Percentiles rank a stretch among this genome's conserved stretches.
These are phyloP conservation scores for Drosophila barbarae DNA, from an alignment of 2,888 invertebrate species.

Conservation along the genomic window DNA sequence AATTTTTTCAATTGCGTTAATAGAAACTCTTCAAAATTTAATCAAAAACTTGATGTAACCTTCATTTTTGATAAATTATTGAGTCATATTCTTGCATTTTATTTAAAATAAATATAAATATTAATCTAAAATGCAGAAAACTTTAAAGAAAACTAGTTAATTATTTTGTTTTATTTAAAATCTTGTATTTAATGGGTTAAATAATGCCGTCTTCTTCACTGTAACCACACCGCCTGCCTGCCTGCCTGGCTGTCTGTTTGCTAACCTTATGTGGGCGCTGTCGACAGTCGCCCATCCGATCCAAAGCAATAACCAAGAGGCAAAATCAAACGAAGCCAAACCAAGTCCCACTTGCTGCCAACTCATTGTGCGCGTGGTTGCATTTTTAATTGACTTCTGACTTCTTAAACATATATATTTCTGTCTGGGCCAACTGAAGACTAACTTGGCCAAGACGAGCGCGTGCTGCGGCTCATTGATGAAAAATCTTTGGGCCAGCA, in stretches of 20 bases:
- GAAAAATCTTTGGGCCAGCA: constrained; percentile 48
- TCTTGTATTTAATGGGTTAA: constrained; percentile 43
- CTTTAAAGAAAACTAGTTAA: too few species aligned
- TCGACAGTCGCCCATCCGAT: constrained; percentile 23
- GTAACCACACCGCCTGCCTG: constrained; percentile 21
- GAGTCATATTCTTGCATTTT: too few species aligned
- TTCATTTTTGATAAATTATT: too few species aligned
- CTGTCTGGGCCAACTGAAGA: constrained; percentile 11
- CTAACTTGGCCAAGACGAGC: constrained; percentile 38
- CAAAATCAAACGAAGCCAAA: constrained; percentile 32
- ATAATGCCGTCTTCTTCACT: constrained; percentile 51
- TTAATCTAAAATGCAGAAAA: background rate
- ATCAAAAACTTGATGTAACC: too few species aligned
- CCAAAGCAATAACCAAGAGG: constrained; percentile 21
- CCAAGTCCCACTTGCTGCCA: constrained; percentile 47
- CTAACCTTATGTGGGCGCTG: constrained; percentile 58
- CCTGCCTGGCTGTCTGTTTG: constrained; percentile 42
- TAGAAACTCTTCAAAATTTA: too few species aligned
- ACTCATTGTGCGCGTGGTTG: constrained; percentile 68
- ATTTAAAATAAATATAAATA: background rate
- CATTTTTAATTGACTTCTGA: constrained; percentile 68
- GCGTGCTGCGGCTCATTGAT: constrained; percentile 70
- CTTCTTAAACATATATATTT: constrained; percentile 5
- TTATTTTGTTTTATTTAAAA: background rate
- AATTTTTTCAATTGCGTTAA: too few species aligned